A percentile compares a stretch with the other conserved stretches of the same genome.
phyloP scores from a whole-genome alignment of 1,140 invertebrate species.

The Whitmania pigra region DNA sequence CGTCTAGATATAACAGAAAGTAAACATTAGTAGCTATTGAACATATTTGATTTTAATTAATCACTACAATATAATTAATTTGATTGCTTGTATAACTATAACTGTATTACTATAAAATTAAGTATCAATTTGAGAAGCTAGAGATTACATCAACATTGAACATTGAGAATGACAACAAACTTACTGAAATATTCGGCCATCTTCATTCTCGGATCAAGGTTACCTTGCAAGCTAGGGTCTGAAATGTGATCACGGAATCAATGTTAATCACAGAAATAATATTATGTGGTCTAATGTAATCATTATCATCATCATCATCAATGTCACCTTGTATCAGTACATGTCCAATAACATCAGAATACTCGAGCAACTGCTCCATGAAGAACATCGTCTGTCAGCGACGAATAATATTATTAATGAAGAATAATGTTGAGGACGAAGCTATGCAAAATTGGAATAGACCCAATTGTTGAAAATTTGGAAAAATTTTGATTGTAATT shows the following conservation, averaged over 20 bases:
- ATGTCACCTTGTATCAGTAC: slow-evolving; percentile 31
- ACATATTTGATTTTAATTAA: too few relatives aligned
- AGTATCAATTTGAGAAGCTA: background rate
- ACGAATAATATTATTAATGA: background rate
- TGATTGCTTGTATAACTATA: too few relatives aligned
- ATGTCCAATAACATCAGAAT: slow-evolving; percentile 37
- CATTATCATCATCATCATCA: background rate
- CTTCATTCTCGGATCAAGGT: slow-evolving; percentile 29
- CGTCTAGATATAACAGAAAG: too few relatives aligned
- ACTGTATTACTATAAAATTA: background rate
- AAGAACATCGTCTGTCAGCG: slow-evolving; percentile 26
- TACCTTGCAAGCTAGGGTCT: background rate
- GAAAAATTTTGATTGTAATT: too few relatives aligned
- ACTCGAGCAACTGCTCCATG: slow-evolving; percentile 37
- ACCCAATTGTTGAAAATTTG: too few relatives aligned
- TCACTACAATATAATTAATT: too few relatives aligned
- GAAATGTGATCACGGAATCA: background rate
- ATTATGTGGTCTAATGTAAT: background rate
- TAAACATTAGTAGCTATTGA: too few relatives aligned
- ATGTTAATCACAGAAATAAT: background rate
- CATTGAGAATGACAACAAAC: background rate
- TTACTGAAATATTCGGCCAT: slow-evolving; percentile 10
- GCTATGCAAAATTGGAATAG: background rate
- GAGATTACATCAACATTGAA: background rate
- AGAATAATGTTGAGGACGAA: background rate